Evolutionary conservation across 2,888 invertebrate genomes (phyloP), one percentile per base, ranked within the genome.

Genomic region (Crematogaster levior): DNA sequence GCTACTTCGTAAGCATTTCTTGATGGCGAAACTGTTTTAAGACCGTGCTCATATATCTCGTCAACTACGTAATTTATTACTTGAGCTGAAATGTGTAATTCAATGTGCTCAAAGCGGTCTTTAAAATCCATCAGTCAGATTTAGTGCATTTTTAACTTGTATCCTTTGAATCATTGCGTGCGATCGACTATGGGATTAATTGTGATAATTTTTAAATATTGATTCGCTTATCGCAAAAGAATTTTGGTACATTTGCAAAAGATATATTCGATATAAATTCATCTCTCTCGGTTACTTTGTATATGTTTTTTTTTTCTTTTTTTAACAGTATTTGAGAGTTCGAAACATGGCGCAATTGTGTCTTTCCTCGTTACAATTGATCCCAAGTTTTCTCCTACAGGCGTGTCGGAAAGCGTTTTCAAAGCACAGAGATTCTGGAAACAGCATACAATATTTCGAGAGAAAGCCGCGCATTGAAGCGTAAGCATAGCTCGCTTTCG

Each of bases 401-500:
- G 68, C 30, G 48, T 34, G 4, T 24, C 27, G 9, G 3, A n/a
- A 37, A 30, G 21, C 48, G 9, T 24, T 43, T 18, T 27, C 40
- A 18, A 9, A 34, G 40, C 40, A 10, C 27, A 21, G 37, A 58
- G 27, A 77, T 48, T 24, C n/a, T 9, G 24, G 12, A 12, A 27
- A n/a, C 56, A 24, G 46, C 27, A 40, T n/a, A n/a, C n/a, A 58
- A 60, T 60, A 61, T 77, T 60, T 81, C 80, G 80, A 77, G 51
- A 37, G 37, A 37, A 66, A 40, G 37, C 37, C 21, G 77, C 77
- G 61, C 73, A 6, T 60, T 61, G 48, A 80, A 60, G 77, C 79
- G 66, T 81, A 83, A 83, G 72, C 68, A 34, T 7, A 72, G 72
- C 72, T 81, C 40, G 80, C 81, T 81, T 80, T 24, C 24, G 48